phyloP scores from a whole-genome alignment of 2,113 vertebrate species.

The Gasterosteus aculeatus region DNA sequence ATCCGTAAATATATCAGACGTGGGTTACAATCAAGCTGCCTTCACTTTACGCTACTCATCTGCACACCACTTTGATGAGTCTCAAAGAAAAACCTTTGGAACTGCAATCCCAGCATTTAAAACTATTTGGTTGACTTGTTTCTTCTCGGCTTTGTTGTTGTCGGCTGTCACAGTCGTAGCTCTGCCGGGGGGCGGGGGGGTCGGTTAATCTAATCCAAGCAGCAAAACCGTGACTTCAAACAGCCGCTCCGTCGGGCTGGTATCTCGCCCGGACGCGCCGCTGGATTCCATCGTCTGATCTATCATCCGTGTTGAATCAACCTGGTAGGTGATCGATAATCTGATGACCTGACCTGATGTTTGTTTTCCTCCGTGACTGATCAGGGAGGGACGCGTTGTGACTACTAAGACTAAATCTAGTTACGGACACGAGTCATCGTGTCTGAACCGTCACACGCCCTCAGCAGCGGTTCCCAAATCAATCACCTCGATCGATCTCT shows the following conservation, averaged over 20 bases:
- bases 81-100: not conserved
- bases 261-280: not conserved
- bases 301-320: not conserved
- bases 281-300: not conserved
- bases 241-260: not conserved
- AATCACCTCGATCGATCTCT: not conserved
- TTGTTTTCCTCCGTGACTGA: too few species aligned
- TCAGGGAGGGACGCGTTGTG: too few species aligned
- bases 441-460: too few species aligned
- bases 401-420: too few species aligned
- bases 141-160: not conserved
- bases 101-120: not conserved
- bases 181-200: too few species aligned
- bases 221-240: not conserved
- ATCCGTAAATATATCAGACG: conserved; percentile 12
- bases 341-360: not conserved
- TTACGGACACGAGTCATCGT: too few species aligned
- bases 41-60: conserved; percentile 8
- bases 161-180: not conserved
- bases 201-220: not conserved
- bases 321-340: not conserved
- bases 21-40: conserved; percentile 16
- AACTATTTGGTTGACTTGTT: not conserved
- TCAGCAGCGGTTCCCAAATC: not conserved
- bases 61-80: conserved; percentile 1